Evolutionary conservation across 92 coral and sea anemone genomes (phyloP).

Genomic region (Parazoanthus darwini): DNA sequence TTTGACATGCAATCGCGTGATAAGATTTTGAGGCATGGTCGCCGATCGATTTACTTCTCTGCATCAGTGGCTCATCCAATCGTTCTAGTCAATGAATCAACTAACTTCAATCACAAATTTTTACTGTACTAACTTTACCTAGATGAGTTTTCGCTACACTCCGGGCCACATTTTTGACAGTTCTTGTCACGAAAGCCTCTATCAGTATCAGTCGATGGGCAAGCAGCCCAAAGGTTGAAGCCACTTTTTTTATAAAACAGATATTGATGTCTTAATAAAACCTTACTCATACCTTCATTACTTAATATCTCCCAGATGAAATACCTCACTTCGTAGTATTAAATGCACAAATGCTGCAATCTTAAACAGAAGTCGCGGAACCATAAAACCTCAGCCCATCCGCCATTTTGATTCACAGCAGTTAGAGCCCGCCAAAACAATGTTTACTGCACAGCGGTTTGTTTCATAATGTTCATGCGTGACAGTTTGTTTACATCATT

Average conservation of each 20-base stretch:
- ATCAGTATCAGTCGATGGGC: not conserved
- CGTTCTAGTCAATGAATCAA: not conserved
- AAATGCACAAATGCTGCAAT: not conserved
- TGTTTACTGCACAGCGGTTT: conserved; percentile 41
- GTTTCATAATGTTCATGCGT: conserved; percentile 16
- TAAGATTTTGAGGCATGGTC: not conserved
- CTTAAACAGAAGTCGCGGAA: conserved; percentile 15
- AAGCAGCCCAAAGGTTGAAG: not conserved
- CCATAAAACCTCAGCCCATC: conserved; percentile 12
- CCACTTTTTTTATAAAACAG: not conserved
- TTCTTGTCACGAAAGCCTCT: not conserved
- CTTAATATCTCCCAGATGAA: not conserved
- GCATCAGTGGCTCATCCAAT: not conserved
- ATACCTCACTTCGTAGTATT: not conserved
- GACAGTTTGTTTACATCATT: conserved; percentile 58
- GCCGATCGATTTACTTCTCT: not conserved
- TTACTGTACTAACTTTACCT: not conserved
- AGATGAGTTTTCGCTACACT: not conserved
- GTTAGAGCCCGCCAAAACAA: conserved; percentile 31
- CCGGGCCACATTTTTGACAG: not conserved
- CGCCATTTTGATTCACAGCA: conserved; percentile 26
- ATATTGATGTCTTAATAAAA: not conserved
- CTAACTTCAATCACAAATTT: not conserved
- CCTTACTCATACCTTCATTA: not conserved
- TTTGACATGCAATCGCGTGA: no score